A percentile compares a stretch with the other conserved stretches of the same genome.
Evolutionary conservation across 2,888 invertebrate species (phyloP).

Genomic region (Dynastes hyllus): DNA sequence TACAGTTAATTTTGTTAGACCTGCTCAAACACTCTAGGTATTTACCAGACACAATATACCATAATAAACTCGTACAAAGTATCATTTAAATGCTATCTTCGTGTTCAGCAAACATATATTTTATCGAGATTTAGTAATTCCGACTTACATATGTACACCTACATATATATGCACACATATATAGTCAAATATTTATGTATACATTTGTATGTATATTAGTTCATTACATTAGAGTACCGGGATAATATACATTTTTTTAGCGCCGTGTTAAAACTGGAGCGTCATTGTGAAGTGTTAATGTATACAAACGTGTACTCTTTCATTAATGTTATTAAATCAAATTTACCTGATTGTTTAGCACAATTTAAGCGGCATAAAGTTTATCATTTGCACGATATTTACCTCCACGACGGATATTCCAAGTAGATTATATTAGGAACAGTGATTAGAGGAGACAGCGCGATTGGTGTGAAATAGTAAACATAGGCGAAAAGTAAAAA

Average conservation of each 20-base stretch:
- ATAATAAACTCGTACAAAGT: too few species aligned
- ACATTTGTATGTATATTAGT: slow-evolving; percentile 29
- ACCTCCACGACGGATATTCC: neutral
- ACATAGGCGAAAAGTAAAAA: neutral
- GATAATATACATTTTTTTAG: slow-evolving; percentile 34
- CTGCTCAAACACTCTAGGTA: too few species aligned
- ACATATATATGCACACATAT: neutral
- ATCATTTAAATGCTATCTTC: too few species aligned
- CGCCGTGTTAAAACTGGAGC: slow-evolving; percentile 37
- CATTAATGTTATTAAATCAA: slow-evolving; percentile 34
- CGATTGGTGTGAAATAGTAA: neutral
- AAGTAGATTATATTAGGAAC: neutral
- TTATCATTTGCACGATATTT: slow-evolving; percentile 36
- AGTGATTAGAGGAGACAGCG: neutral
- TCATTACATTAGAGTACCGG: slow-evolving; percentile 26
- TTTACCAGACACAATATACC: too few species aligned
- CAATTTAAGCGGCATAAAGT: slow-evolving; percentile 27
- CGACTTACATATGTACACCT: neutral
- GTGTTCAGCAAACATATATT: too few species aligned
- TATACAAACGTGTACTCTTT: slow-evolving; percentile 26
- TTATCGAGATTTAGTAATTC: slow-evolving; percentile 23
- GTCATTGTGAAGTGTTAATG: slow-evolving; percentile 46
- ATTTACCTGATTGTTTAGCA: slow-evolving; percentile 37
- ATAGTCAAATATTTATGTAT: slow-evolving; percentile 30
- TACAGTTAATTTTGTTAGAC: too few species aligned